A percentile compares a stretch with the other conserved stretches of the same genome.
Conservation (phyloP, 2,888 invertebrate genomes). For the Brassicogethes aeneus region DNA sequence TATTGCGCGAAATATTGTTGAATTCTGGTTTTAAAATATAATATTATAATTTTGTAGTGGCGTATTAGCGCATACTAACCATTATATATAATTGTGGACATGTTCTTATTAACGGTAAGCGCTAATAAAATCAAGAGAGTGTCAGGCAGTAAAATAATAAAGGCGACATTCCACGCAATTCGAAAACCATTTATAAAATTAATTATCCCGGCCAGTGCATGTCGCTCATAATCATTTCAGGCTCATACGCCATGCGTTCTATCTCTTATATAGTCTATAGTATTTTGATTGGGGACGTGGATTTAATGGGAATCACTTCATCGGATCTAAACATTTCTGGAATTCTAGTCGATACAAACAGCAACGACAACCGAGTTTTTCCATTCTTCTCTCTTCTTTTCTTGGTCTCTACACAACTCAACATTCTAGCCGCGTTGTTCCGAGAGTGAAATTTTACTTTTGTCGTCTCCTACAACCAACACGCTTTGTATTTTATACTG, state of each 20-base stretch:
- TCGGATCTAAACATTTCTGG: conserved; percentile 10
- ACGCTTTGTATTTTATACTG: too few species aligned
- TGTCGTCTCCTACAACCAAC: too few species aligned
- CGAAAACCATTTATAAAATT: conserved; percentile 1
- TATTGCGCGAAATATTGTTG: too few species aligned
- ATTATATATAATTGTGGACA: too few species aligned
- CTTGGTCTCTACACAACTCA: background rate
- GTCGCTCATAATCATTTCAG: background rate
- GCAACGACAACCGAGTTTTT: background rate
- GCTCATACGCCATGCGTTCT: background rate
- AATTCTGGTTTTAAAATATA: too few species aligned
- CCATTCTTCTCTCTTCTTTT: too few species aligned
- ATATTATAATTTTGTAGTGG: too few species aligned
- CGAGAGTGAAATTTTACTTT: too few species aligned
- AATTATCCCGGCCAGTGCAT: background rate
- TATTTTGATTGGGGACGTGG: conserved; percentile 12
- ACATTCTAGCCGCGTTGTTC: background rate
- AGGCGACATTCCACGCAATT: background rate
- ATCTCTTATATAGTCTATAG: conserved; percentile 1
- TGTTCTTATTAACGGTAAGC: too few species aligned
- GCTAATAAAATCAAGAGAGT: background rate
- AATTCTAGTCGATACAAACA: conserved; percentile 4
- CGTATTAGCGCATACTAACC: too few species aligned
- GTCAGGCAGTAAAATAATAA: background rate
- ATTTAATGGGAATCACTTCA: conserved; percentile 8